Conservation (phyloP, 92 coral and sea anemone species). For the Porites lobata region DNA sequence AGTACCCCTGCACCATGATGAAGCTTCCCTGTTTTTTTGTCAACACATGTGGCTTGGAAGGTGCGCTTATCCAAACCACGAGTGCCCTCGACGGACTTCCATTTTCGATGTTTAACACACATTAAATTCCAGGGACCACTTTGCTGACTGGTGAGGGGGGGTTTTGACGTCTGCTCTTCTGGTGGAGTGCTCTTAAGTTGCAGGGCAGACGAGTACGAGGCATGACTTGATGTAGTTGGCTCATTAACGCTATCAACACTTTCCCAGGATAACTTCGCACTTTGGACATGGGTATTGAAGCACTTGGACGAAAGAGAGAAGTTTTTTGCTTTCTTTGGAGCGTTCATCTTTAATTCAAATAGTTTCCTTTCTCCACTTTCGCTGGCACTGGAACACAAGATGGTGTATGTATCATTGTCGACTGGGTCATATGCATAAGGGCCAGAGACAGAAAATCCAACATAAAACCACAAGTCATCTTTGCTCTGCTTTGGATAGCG, state of each 20-base stretch:
- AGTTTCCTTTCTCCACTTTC: not conserved
- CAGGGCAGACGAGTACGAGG: slow-evolving; percentile 13
- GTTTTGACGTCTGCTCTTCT: not conserved
- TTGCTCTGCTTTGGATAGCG: slow-evolving; percentile 75
- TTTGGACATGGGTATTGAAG: not conserved
- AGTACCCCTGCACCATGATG: slow-evolving; percentile 71
- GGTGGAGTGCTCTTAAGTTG: not conserved
- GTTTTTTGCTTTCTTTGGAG: not conserved
- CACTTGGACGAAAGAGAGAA: not conserved
- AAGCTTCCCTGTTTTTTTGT: slow-evolving; percentile 28
- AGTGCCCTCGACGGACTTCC: slow-evolving; percentile 2
- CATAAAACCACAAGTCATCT: slow-evolving; percentile 79
- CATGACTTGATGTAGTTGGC: not conserved
- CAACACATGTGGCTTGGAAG: slow-evolving; percentile 32
- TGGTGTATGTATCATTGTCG: slow-evolving; percentile 57
- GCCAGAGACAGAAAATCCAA: slow-evolving; percentile 74
- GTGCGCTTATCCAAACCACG: not conserved
- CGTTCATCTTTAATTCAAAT: not conserved
- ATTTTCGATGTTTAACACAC: not conserved
- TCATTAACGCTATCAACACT: not conserved
- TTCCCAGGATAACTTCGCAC: not conserved
- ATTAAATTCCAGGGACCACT: not conserved
- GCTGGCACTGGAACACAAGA: slow-evolving; percentile 13
- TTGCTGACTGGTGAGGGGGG: not conserved
- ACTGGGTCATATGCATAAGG: slow-evolving; percentile 82